Base-by-base conservation (phyloP, 2,888 invertebrate species). In the Caenorhabditis macrosperma region DNA sequence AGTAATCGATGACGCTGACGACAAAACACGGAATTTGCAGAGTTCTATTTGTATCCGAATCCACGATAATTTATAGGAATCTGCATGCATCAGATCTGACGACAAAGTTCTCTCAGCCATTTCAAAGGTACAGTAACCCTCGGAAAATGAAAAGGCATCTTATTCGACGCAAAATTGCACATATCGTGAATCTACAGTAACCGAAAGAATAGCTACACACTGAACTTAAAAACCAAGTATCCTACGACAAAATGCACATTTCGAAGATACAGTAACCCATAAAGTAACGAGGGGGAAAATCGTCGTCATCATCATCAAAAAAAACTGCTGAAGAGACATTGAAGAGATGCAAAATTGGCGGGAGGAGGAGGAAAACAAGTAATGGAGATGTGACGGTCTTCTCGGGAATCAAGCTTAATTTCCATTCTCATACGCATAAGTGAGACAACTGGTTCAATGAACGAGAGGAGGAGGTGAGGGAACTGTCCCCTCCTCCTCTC, bases 361-460 rank as follows among this genome's bases (percentile, higher is more conserved):
- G n/a, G n/a, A n/a, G n/a, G n/a, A n/a, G n/a, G 2, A 12, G 38
- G 38, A 44, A 44, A 44, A 44, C 44, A 44, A 44, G n/a, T 44
- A 17, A 3, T n/a, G 20, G 44, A n/a, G 17, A 10, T 5, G 17
- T 4, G 17, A 17, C 6, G 7, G 3, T 38, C 38, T 6, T 38
- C 38, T 44, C 44, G 44, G 26, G n/a, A 26, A 59, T 44, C 59
- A 59, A 60, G 44, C 59, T 60, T 44, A 60, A 28, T 41, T 60
- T 44, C 26, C 28, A 44, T 30, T 30, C 33, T 55, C 55, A 33
- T 22, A 55, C 12, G 6, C 55, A 44, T 17, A 12, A 12, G 24
- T 17, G 38, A 26, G 12, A 30, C 20, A 44, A 44, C 44, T 44
- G 44, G 44, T 44, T 44, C 20, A 10, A n/a, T n/a, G n/a, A n/a